Evolutionary conservation across 2,888 invertebrate genomes (phyloP), one percentile per base, ranked within the genome.

Genomic region (Heliconius charithonia): DNA sequence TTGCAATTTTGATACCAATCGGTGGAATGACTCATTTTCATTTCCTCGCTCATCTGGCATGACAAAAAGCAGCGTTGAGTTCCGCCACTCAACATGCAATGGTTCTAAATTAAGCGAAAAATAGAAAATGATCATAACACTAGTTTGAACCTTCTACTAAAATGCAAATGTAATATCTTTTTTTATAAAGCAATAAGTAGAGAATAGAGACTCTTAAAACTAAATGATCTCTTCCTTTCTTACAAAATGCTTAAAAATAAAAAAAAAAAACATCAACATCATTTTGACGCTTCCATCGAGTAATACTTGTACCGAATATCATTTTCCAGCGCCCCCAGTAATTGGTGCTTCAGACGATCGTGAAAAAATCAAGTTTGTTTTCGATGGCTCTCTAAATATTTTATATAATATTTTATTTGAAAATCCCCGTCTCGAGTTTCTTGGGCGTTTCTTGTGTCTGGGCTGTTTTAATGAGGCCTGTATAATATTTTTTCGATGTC

Each of bases 341-440:
- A 72, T 72, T 72, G 72, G 72, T 72, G n/a, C 72, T 72, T 72
- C 72, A 72, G 72, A 80, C 66, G 78, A 22, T 51, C 22, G 22
- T 32, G 37, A 72, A 71, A 65, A 71, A 72, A 59, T 72, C 72
- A 59, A 72, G 59, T 72, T 59, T 72, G 37, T 59, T 59, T 25
- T 72, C 72, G 59, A 72, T 59, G 72, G 25, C 72, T 22, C 72
- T 59, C n/a, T 59, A 72, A 72, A 59, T 72, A n/a, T 51, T 72
- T 72, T 72, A 59, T 59, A 10, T 32, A 72, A 72, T 69, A 71
- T 59, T 72, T 72, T 72, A 59, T 32, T 72, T 59, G 13, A 13
- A 37, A 69, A 25, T 19, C n/a, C 41, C 4, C 41, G 41, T 67
- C 67, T 41, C 6, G 41, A 2, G 41, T 45, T 69, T 69, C 69